Evolutionary conservation across 2,888 invertebrate genomes (phyloP).

Genomic region (Odontocolon sp.): DNA sequence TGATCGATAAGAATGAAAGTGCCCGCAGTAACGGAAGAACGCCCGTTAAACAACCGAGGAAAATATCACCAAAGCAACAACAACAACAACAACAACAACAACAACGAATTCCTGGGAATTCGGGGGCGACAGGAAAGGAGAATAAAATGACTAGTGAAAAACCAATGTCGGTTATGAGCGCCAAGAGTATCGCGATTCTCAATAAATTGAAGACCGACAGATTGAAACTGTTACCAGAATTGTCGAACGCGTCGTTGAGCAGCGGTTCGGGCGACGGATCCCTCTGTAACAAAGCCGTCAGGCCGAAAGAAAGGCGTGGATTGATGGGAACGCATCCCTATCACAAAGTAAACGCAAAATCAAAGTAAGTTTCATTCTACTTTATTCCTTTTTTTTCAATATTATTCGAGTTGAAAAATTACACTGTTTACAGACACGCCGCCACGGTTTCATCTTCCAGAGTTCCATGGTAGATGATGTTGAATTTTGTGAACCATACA

Average conservation of each 20-base stretch:
- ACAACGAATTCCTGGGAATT: neutral
- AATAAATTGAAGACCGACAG: slow-evolving; percentile 75
- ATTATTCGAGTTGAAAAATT: neutral
- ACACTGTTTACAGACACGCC: slow-evolving; percentile 63
- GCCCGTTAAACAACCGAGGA: slow-evolving; percentile 71
- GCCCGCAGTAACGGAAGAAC: slow-evolving; percentile 63
- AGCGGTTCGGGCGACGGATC: slow-evolving; percentile 56
- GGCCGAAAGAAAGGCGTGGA: slow-evolving; percentile 74
- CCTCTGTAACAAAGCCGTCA: slow-evolving; percentile 67
- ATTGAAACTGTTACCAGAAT: slow-evolving; percentile 57
- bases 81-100: too few relatives aligned
- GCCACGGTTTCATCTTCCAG: slow-evolving; percentile 68
- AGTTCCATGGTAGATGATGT: slow-evolving; percentile 71
- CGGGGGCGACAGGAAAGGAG: slow-evolving; percentile 69
- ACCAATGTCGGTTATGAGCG: slow-evolving; percentile 69
- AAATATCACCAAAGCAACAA: slow-evolving; percentile 65
- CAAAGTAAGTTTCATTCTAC: slow-evolving; percentile 68
- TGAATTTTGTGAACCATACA: neutral
- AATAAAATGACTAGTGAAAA: slow-evolving; percentile 65
- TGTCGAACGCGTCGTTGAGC: slow-evolving; percentile 50
- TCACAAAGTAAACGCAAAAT: slow-evolving; percentile 68
- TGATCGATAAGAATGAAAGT: slow-evolving; percentile 73
- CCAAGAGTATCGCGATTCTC: slow-evolving; percentile 76
- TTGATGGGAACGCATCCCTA: slow-evolving; percentile 74
- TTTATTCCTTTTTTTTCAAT: neutral